Percentiles rank a stretch among this genome's conserved stretches.
Evolutionary conservation across 1,140 invertebrate species (phyloP).

Genomic region (Tigriopus japonicus): DNA sequence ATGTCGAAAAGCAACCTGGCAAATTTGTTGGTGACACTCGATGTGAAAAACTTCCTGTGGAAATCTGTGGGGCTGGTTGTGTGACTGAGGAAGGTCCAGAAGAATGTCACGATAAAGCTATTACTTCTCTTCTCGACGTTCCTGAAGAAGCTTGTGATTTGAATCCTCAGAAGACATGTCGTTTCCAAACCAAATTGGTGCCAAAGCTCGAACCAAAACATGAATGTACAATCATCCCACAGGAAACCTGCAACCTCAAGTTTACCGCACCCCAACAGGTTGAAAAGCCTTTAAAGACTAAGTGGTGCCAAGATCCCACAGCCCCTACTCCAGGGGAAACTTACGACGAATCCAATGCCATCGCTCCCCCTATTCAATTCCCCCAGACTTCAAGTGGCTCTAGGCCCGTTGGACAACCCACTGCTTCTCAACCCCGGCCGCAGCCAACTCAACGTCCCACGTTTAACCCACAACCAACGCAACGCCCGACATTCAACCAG

Average conservation of each 20-base stretch:
- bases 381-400: no score
- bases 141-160: constrained; percentile 11
- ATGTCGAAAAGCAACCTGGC: constrained; percentile 12
- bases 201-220: constrained; percentile 3
- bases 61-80: constrained; percentile 7
- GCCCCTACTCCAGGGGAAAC: background rate
- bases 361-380: background rate
- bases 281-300: background rate
- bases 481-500: no score
- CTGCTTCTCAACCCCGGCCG: no score
- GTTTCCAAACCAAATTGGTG: constrained; percentile 9
- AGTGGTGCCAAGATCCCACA: background rate
- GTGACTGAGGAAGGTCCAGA: background rate
- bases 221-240: constrained; percentile 6
- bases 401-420: no score
- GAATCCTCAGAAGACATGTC: constrained; percentile 10
- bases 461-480: no score
- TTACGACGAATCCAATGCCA: background rate
- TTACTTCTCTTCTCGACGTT: constrained; percentile 3
- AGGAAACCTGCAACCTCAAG: background rate
- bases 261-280: constrained; percentile 1
- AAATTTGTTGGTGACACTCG: constrained; percentile 6
- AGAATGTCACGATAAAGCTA: constrained; percentile 9
- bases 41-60: constrained; percentile 9
- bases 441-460: no score